These are phyloP conservation scores for Heterodera schachtii DNA, from an alignment of 1,140 invertebrate species.

Conservation along the genomic window DNA sequence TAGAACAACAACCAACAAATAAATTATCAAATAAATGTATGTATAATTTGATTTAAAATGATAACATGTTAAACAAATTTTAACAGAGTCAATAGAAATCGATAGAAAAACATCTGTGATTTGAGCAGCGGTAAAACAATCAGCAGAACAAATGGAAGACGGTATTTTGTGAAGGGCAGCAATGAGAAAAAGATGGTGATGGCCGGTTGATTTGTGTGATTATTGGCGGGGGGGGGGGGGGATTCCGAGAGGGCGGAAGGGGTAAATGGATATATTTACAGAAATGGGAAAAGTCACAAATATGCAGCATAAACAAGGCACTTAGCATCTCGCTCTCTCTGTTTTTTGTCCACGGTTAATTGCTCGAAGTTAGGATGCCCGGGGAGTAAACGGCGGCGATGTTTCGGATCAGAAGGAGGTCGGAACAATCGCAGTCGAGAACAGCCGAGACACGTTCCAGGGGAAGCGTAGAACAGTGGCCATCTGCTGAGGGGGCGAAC, in stretches of 20 bases:
- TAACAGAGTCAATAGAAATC: slow-evolving; percentile 10
- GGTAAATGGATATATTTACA: background rate
- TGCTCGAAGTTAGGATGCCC: slow-evolving; percentile 30
- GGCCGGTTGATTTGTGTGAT: background rate
- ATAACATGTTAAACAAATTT: background rate
- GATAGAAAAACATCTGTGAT: background rate
- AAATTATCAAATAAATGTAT: background rate
- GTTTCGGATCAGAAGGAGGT: slow-evolving; percentile 56
- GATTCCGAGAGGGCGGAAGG: background rate
- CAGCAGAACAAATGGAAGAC: background rate
- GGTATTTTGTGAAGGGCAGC: background rate
- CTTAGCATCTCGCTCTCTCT: background rate
- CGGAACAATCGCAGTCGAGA: slow-evolving; percentile 55
- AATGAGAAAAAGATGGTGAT: background rate
- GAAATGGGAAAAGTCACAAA: background rate
- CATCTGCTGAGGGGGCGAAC: background rate
- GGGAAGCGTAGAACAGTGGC: slow-evolving; percentile 3
- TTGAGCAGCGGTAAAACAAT: background rate
- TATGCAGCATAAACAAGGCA: background rate
- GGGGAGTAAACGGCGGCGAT: slow-evolving; percentile 59
- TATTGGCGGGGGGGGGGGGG: background rate
- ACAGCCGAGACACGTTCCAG: slow-evolving; percentile 52
- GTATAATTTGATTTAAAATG: background rate
- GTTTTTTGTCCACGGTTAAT: background rate
- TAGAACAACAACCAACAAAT: background rate